Conservation (phyloP, 2,797 vertebrate genomes). For the Trachops cirrhosus region DNA sequence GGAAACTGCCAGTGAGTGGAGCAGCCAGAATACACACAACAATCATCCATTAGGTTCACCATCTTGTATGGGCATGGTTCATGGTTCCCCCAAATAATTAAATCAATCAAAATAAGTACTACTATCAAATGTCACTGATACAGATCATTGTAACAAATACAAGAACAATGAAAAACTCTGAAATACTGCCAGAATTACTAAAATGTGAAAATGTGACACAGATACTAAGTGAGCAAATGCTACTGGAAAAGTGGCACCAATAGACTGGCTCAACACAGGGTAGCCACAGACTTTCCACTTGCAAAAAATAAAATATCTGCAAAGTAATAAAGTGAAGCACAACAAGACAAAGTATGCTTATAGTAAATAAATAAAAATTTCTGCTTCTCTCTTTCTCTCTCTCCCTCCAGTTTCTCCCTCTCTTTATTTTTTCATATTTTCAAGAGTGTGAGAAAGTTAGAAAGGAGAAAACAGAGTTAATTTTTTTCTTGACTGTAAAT, state of each 20-base stretch:
- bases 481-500: neutral
- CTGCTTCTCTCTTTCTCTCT: neutral
- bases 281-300: neutral
- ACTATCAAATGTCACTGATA: neutral
- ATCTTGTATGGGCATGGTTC: neutral
- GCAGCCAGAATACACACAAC: neutral
- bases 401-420: neutral
- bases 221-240: neutral
- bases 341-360: neutral
- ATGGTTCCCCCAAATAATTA: neutral
- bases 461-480: neutral
- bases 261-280: neutral
- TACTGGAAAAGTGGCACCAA: neutral
- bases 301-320: neutral
- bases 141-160: neutral
- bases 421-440: neutral
- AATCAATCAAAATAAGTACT: neutral
- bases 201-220: neutral
- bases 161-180: neutral
- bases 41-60: neutral
- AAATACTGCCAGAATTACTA: neutral
- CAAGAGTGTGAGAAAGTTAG: neutral
- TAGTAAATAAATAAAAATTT: neutral
- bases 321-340: neutral
- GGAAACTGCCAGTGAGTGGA: neutral